phyloP scores from a whole-genome alignment of 2,888 invertebrate species.

The Oxyteleia sp. region DNA sequence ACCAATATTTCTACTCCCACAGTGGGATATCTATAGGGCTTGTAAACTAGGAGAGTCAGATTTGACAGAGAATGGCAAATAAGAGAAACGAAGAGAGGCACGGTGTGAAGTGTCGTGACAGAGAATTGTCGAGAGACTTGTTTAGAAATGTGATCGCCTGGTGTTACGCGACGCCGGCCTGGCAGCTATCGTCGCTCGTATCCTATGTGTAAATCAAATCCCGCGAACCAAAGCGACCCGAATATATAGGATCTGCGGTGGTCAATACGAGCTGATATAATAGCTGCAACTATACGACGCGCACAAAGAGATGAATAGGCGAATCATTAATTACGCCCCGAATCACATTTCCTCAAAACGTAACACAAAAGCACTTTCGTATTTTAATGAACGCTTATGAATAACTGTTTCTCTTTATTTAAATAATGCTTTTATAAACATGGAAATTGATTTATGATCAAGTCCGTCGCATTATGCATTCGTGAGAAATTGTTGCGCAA shows the following conservation, averaged over 20 bases:
- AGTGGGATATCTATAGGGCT: slow-evolving; percentile 28
- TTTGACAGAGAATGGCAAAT: slow-evolving; percentile 66
- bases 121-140: slow-evolving; percentile 76
- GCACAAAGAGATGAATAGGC: slow-evolving; percentile 64
- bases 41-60: slow-evolving; percentile 58
- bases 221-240: slow-evolving; percentile 69
- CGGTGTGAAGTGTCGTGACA: slow-evolving; percentile 69
- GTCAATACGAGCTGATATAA: slow-evolving; percentile 66
- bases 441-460: slow-evolving; percentile 22
- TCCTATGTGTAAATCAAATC: slow-evolving; percentile 73
- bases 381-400: slow-evolving; percentile 39
- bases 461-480: slow-evolving; percentile 5
- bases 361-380: slow-evolving; percentile 32
- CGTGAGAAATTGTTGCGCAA: background rate
- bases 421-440: slow-evolving; percentile 27
- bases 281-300: slow-evolving; percentile 58
- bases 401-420: slow-evolving; percentile 41
- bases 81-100: slow-evolving; percentile 37
- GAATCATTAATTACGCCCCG: slow-evolving; percentile 65
- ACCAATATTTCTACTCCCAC: background rate
- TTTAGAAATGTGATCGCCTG: slow-evolving; percentile 77
- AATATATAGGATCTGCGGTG: slow-evolving; percentile 60
- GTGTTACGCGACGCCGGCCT: slow-evolving; percentile 76
- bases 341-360: slow-evolving; percentile 56
- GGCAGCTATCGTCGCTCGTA: slow-evolving; percentile 70